Base-by-base conservation (phyloP, 2,797 vertebrate species). In the Protosalanx chinensis region DNA sequence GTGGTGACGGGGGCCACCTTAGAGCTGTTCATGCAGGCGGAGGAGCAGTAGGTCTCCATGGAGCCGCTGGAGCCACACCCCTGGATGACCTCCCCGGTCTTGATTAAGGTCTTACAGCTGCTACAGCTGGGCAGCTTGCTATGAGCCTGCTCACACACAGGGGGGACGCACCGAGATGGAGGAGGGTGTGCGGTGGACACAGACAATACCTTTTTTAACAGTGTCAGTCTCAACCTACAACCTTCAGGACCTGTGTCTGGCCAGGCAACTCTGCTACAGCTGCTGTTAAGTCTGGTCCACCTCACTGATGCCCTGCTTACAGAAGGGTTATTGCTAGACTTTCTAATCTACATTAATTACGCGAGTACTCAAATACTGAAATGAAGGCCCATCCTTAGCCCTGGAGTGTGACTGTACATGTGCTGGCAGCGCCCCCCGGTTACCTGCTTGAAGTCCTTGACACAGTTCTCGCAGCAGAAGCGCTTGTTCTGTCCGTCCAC, bases 401-500 rank as follows among this genome's bases (percentile, higher is more conserved):
- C 18, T 56, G 15, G 51, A 46, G 18, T n/a, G 2, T n/a, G 16
- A 1, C 51, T 46, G 41, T 13, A 46, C 41, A 46, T 3, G 8
- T 56, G 5, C 51, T 56, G n/a, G 15, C 16, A n/a, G 4, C 5
- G 4, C 5, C 51, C 15, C 29, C 13, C 53, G 65, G 64, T 92
- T 93, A 99, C 97, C 97, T 97, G 97, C 87, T 97, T 99, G 89
- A 93, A 99, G 86, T 99, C 97, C 88, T 90, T 94, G 92, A 98
- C 94, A 84, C 98, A 99, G 91, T 94, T 96, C 85, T 96, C 95
- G 89, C 96, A 97, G 90, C 98, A 99, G 92, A 99, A 99, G 79
- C 96, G 94, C 85, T 98, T 99, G 89, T 98, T 97, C 88, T 99
- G 96, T 63, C 98, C 97, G 18, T 99, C 97, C 68, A 98, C 90